These are phyloP conservation scores for Anagyrus pseudococci DNA, from an alignment of 2,888 invertebrate species.

Conservation along the genomic window DNA sequence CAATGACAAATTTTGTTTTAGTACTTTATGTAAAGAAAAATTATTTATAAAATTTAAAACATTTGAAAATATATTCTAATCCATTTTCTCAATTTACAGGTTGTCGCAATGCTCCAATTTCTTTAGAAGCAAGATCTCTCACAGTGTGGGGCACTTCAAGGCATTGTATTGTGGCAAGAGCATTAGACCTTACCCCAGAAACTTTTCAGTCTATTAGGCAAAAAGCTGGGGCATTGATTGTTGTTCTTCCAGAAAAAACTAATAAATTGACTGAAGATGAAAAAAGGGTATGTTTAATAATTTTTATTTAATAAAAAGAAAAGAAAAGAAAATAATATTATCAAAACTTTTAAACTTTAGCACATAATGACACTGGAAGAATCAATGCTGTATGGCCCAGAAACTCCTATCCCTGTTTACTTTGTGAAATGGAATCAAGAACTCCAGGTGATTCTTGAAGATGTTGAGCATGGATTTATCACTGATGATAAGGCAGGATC, in stretches of 20 bases:
- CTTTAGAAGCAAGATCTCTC: conserved; percentile 87
- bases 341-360: conserved; percentile 62
- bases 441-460: conserved; percentile 76
- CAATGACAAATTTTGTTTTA: no score
- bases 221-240: conserved; percentile 86
- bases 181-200: conserved; percentile 81
- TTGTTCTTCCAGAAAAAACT: conserved; percentile 81
- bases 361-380: conserved; percentile 81
- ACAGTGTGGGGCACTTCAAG: conserved; percentile 86
- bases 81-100: conserved; percentile 67
- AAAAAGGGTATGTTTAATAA: conserved; percentile 68
- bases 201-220: conserved; percentile 77
- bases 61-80: background rate
- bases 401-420: conserved; percentile 85
- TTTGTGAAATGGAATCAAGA: conserved; percentile 80
- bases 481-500: conserved; percentile 77
- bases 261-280: conserved; percentile 70
- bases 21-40: no score
- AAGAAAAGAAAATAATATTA: conserved; percentile 14
- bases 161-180: conserved; percentile 83
- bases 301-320: background rate
- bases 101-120: conserved; percentile 83
- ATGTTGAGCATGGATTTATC: conserved; percentile 74
- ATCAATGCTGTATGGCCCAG: conserved; percentile 78
- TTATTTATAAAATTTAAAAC: background rate